Base-by-base conservation (phyloP, 2,113 vertebrate species). In the Sceloporus tristichus region DNA sequence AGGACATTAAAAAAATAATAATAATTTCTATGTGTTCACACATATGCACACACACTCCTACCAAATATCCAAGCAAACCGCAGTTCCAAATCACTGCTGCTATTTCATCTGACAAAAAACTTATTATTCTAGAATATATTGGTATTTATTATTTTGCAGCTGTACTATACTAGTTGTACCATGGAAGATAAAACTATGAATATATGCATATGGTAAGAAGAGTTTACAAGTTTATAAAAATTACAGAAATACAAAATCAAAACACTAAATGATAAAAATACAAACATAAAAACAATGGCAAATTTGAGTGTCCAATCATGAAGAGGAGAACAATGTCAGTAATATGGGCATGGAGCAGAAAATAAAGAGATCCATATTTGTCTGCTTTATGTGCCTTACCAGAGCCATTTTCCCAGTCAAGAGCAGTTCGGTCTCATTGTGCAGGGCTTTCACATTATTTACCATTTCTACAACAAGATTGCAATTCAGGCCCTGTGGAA, bases 381-480 rank as follows among this genome's bases (percentile, higher is more conserved):
- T 68, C 62, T 88, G 74, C 80, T 82, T 42, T 80, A 81, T 84
- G 73, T 73, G 92, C 85, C 97, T 96, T 95, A 99, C 99, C 98
- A 99, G 95, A 10, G 98, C 98, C 98, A 99, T 98, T 92, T 97
- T 98, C 19, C 99, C 98, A 0, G 97, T 95, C 87, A 99, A 97
- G 78, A 99, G 97, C 88, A 99, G 97, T 71, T 98, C 98, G 0
- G 99, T 99, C 96, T 99, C 99, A 25, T 97, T 98, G 91, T 99
- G 98, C 71, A 99, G 95, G 21, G 98, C 99, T 94, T 98, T 98
- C 65, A 99, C 97, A 34, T 98, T 98, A 73, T 95, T 97, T 88
- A 99, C 98, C 98, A 99, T 98, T 91, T 98, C 98, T 84, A 98
- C 94, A 80, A 99, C 98, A 9, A 98, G 95, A 71, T 94, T 96